These are phyloP conservation scores for Hemicrepidius hirtus DNA, from an alignment of 2,888 invertebrate species.

Conservation along the genomic window DNA sequence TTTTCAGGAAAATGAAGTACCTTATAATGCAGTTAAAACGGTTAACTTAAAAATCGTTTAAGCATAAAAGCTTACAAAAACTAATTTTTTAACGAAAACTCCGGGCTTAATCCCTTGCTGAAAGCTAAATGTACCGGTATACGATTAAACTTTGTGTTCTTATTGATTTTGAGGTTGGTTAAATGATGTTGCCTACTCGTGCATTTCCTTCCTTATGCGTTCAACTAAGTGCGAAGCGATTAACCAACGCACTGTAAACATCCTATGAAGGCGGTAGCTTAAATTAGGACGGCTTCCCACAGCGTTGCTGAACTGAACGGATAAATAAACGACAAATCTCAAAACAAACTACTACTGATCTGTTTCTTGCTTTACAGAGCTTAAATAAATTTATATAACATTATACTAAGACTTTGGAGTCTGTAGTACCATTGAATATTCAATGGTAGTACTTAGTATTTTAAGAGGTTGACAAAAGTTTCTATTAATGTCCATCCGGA, in stretches of 20 bases:
- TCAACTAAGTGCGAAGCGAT: slow-evolving; percentile 27
- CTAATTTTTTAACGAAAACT: neutral
- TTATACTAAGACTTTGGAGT: no score
- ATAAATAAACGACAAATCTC: slow-evolving; percentile 7
- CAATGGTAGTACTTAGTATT: no score
- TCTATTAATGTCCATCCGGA: no score
- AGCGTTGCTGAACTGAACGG: slow-evolving; percentile 6
- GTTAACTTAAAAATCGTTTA: neutral
- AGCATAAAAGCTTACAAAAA: neutral
- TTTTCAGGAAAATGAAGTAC: neutral
- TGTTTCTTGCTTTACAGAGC: neutral
- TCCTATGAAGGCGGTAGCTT: slow-evolving; percentile 18
- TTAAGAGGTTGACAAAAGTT: no score
- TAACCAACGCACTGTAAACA: slow-evolving; percentile 27
- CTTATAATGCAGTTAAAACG: slow-evolving; percentile 6
- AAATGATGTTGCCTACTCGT: neutral
- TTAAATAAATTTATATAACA: no score
- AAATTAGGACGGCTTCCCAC: slow-evolving; percentile 26
- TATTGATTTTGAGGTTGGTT: neutral
- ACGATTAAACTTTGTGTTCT: neutral
- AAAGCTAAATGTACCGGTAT: neutral
- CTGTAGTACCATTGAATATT: no score
- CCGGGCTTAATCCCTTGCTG: slow-evolving; percentile 7
- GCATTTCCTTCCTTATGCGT: slow-evolving; percentile 3
- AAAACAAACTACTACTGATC: slow-evolving; percentile 3